Base-by-base conservation (phyloP, 1,140 invertebrate genomes). In the Semibalanus balanoides region DNA sequence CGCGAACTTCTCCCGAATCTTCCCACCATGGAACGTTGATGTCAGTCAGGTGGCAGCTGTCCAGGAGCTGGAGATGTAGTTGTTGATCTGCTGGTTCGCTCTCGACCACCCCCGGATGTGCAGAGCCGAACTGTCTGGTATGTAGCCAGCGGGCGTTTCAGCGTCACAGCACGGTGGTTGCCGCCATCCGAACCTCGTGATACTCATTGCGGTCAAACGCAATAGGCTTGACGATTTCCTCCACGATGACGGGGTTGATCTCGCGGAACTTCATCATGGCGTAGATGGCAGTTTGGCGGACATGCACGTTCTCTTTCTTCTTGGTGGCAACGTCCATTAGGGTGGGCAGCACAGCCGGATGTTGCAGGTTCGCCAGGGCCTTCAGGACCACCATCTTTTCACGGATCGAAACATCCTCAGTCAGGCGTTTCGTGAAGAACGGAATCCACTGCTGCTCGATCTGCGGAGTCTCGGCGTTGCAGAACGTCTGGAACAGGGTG, bases 101-200 rank as follows among this genome's bases (percentile, higher is more conserved):
- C 79, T 92, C 90, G 51, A 85, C n/a, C n/a, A n/a, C n/a, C n/a
- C 81, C 77, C 89, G 86, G 3, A 89, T 91, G 81, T 86, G 87
- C 78, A 87, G 80, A 72, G 90, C 90, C 87, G n/a, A n/a, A 92
- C 89, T 69, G 85, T 84, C 82, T 89, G 88, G 79, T 91, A 86
- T 85, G 90, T 89, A 11, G 81, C 82, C 28, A 83, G 80, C 0
- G 88, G 84, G 25, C 90, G 90, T 70, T 87, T 83, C 43, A 87
- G 85, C 73, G 83, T 84, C 82, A 90, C 40, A 88, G 74, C 27
- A 86, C 82, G 35, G 84, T 86, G 19, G 90, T 87, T 70, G 90
- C 89, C 72, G 87, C 86, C 31, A 87, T 86, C 78, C 90, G 86
- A 1, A 91, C 83, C 84, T 90, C 87, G 75, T 88, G 86, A 28